These are phyloP conservation scores for Calonectris borealis DNA, from an alignment of 2,113 vertebrate species.

Conservation along the genomic window DNA sequence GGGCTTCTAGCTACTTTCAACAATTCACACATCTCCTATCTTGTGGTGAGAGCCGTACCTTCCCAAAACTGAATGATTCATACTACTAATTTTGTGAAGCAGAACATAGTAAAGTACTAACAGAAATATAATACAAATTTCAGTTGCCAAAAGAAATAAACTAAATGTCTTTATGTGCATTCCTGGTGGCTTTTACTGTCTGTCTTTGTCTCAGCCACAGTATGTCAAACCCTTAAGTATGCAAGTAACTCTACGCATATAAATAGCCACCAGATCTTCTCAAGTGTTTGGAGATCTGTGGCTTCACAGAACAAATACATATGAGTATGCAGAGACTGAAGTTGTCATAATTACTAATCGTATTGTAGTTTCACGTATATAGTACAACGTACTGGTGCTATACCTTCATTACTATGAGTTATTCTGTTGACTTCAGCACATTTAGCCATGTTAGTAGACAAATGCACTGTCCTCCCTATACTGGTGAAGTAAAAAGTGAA, in stretches of 20 bases:
- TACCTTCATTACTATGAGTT: background rate
- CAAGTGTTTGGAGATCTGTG: background rate
- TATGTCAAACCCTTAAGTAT: background rate
- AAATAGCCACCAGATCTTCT: background rate
- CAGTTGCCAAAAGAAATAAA: background rate
- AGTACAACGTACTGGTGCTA: background rate
- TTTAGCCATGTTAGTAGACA: background rate
- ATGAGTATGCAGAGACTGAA: background rate
- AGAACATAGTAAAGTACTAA: background rate
- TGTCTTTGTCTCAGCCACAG: background rate
- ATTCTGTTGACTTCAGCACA: background rate
- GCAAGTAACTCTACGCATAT: background rate
- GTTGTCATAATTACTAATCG: background rate
- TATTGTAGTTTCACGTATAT: background rate
- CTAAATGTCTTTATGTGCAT: background rate
- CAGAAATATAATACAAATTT: background rate
- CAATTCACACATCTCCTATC: background rate
- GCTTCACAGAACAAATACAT: background rate
- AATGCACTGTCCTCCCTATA: background rate
- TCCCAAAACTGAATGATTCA: background rate
- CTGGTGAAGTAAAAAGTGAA: background rate
- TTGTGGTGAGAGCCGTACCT: background rate
- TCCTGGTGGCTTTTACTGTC: background rate
- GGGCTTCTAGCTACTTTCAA: background rate
- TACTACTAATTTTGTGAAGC: background rate